Conservation (phyloP, 2,113 vertebrate species). For the Hemichromis elongatus region DNA sequence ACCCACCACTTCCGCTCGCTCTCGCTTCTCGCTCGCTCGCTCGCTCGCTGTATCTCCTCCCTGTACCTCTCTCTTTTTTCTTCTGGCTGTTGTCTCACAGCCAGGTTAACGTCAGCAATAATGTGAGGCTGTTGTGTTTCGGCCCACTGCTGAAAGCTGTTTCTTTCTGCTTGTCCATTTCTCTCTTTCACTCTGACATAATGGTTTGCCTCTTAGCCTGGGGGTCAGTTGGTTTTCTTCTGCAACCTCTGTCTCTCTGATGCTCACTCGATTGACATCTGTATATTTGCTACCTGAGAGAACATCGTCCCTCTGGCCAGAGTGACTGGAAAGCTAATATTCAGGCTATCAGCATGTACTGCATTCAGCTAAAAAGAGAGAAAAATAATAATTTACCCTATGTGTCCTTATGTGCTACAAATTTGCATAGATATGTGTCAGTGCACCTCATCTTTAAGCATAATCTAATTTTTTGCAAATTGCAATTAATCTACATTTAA, state of each 20-base stretch:
- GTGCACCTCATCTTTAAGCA: not conserved
- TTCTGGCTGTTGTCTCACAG: constrained; percentile 25
- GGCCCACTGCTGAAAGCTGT: constrained; percentile 2
- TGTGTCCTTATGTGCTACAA: not conserved
- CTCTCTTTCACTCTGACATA: not conserved
- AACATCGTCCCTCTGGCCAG: not conserved
- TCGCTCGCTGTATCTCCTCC: not conserved
- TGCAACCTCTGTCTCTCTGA: not conserved
- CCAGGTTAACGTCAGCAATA: constrained; percentile 46
- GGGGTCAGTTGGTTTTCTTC: not conserved
- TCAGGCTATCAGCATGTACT: not conserved
- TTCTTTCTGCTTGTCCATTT: constrained; percentile 4
- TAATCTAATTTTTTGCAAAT: not conserved
- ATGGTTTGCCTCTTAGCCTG: not conserved
- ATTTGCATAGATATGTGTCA: not conserved
- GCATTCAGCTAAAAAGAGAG: not conserved
- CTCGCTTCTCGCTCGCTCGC: not conserved
- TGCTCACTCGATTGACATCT: not conserved
- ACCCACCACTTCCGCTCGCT: constrained; percentile 67
- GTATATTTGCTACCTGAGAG: not conserved
- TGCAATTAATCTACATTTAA: not conserved
- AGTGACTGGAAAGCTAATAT: not conserved
- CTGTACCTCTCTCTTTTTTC: not conserved
- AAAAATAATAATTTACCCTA: not conserved
- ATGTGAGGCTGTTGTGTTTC: constrained; percentile 27